phyloP scores from a whole-genome alignment of 2,888 invertebrate species.

The Tetramorium bicarinatum region DNA sequence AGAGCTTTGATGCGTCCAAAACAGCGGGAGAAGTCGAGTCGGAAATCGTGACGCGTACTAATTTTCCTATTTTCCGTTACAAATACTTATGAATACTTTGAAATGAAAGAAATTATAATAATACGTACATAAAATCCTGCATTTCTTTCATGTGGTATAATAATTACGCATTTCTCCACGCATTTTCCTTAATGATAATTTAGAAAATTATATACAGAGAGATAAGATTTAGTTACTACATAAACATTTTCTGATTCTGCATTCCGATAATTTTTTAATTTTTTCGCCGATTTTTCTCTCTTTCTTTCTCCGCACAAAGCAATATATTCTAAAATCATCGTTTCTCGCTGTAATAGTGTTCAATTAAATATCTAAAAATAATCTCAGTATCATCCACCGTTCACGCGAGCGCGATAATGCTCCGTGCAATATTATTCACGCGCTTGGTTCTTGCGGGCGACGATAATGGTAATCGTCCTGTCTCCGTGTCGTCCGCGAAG shows the following conservation, averaged over 20 bases:
- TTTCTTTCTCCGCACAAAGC: not conserved
- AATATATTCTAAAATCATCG: not conserved
- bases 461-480: slow-evolving; percentile 81
- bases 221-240: too few relatives aligned
- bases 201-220: too few relatives aligned
- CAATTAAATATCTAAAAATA: slow-evolving; percentile 26
- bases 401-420: slow-evolving; percentile 51
- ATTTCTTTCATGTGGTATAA: not conserved
- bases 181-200: not conserved
- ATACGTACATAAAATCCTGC: not conserved
- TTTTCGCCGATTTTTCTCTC: not conserved
- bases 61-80: not conserved
- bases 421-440: slow-evolving; percentile 51
- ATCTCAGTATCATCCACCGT: slow-evolving; percentile 26
- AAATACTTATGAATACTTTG: not conserved
- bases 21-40: slow-evolving; percentile 47
- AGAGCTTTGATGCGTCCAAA: slow-evolving; percentile 77
- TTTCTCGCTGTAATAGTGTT: not conserved
- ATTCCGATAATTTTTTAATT: not conserved
- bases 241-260: not conserved
- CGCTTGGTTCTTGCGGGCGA: slow-evolving; percentile 67
- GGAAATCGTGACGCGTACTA: slow-evolving; percentile 51
- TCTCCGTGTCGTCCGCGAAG: slow-evolving; percentile 75
- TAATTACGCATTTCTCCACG: not conserved
- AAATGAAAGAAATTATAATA: not conserved